Evolutionary conservation across 2,113 vertebrate species (phyloP), one percentile per base, ranked within the genome.

Genomic region (Dasyurus viverrinus): DNA sequence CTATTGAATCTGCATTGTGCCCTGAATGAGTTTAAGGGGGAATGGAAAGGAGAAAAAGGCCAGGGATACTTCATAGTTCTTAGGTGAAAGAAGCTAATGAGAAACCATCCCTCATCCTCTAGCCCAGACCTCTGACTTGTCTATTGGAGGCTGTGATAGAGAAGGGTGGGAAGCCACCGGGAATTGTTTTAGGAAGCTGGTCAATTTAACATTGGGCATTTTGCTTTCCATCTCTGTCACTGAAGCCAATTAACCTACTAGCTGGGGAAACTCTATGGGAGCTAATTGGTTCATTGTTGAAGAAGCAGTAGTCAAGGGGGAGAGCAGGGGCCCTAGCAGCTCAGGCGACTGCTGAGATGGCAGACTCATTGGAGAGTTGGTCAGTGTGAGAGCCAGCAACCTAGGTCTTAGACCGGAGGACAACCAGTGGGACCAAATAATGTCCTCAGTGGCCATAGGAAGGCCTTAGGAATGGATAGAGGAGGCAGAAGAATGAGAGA

Each of bases 261-360:
- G 46, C 89, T 92, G 92, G 84, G 90, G 94, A 91, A 76, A 89
- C 90, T 76, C 68, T 91, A 50, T 54, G 53, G 93, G 94, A 50
- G 94, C 53, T 96, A 93, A 95, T 91, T 94, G 92, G 48, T 84
- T 92, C 92, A n/a, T 95, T 97, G 96, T 91, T 60, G 42, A 90
- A 94, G 54, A 55, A 3, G 30, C 2, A 53, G n/a, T 52, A 48
- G 26, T 46, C 91, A 42, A 55, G 36, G 42, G 91, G 91, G 54
- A 54, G 54, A 50, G 53, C 26, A 46, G 3, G 4, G 68, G 48
- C 68, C 47, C 92, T 24, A 26, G 54, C 53, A 52, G 52, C 0
- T 2, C 92, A 57, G 92, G 30, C 89, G 48, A 95, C 48, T 97
- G 95, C 92, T 93, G 95, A 96, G 93, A 54, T 55, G 47, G 93